Evolutionary conservation across 2,113 vertebrate species (phyloP).

Genomic region (Numenius arquata): DNA sequence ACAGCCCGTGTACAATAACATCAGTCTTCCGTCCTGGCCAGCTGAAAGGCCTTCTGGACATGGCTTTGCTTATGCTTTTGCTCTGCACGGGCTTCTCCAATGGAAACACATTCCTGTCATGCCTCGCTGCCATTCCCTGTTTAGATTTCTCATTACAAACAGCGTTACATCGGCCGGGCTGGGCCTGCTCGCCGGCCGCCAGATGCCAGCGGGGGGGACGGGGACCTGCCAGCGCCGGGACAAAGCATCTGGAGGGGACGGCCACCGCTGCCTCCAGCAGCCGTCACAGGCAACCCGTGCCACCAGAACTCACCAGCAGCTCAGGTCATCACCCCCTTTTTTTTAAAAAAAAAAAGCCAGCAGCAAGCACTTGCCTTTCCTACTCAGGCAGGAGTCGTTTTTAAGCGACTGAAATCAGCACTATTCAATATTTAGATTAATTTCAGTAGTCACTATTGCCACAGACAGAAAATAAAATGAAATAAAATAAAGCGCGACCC

Average conservation of each 20-base stretch:
- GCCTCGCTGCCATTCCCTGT: slow-evolving; percentile 96
- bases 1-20: slow-evolving; percentile 94
- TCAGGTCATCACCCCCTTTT: no score
- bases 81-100: slow-evolving; percentile 86
- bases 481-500: background rate
- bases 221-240: slow-evolving; percentile 44
- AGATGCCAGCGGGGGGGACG: slow-evolving; percentile 54
- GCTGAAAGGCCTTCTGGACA: slow-evolving; percentile 89
- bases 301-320: no score
- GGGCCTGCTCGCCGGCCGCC: slow-evolving; percentile 70
- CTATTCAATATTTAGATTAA: background rate
- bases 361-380: background rate
- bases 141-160: slow-evolving; percentile 98
- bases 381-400: background rate
- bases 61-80: slow-evolving; percentile 85
- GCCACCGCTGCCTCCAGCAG: background rate
- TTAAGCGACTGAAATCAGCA: background rate
- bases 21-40: slow-evolving; percentile 92
- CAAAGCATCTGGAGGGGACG: background rate
- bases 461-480: background rate
- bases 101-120: slow-evolving; percentile 99
- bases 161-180: slow-evolving; percentile 84
- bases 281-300: accelerated
- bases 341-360: background rate
- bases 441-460: background rate